These are phyloP conservation scores for Rattus rattus DNA, from an alignment of 2,113 vertebrate genomes.

Conservation along the genomic window DNA sequence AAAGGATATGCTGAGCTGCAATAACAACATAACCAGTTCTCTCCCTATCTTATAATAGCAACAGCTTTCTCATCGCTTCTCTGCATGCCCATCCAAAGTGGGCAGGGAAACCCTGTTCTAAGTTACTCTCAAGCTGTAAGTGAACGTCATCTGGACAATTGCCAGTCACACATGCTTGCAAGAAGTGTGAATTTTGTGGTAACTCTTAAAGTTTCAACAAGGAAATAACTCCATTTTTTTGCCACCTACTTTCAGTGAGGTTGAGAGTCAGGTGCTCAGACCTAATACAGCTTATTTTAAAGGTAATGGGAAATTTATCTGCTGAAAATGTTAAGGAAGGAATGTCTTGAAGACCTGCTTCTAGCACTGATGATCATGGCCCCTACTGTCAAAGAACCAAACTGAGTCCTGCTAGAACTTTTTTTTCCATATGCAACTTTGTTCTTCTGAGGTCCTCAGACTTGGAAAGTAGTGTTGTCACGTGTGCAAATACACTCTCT, in stretches of 20 bases:
- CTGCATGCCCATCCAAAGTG: background rate
- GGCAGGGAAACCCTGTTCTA: background rate
- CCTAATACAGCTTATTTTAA: background rate
- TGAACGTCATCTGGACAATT: background rate
- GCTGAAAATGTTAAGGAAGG: background rate
- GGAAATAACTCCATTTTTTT: background rate
- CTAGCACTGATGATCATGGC: background rate
- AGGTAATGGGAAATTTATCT: background rate
- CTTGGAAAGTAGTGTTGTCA: background rate
- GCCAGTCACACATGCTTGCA: background rate
- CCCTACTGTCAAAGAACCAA: background rate
- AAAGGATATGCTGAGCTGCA: background rate
- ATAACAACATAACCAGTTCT: background rate
- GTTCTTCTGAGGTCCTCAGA: background rate
- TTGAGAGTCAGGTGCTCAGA: background rate
- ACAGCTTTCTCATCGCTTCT: background rate
- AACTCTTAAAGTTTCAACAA: slow-evolving; percentile 16
- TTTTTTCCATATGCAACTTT: background rate
- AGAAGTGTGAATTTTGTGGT: background rate
- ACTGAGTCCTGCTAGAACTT: no score
- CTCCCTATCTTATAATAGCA: background rate
- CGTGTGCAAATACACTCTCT: background rate
- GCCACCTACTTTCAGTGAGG: background rate
- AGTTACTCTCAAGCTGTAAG: background rate
- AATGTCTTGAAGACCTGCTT: background rate